Evolutionary conservation across 2,888 invertebrate genomes (phyloP), one percentile per base, ranked within the genome.

Genomic region (Limnephilus marmoratus): DNA sequence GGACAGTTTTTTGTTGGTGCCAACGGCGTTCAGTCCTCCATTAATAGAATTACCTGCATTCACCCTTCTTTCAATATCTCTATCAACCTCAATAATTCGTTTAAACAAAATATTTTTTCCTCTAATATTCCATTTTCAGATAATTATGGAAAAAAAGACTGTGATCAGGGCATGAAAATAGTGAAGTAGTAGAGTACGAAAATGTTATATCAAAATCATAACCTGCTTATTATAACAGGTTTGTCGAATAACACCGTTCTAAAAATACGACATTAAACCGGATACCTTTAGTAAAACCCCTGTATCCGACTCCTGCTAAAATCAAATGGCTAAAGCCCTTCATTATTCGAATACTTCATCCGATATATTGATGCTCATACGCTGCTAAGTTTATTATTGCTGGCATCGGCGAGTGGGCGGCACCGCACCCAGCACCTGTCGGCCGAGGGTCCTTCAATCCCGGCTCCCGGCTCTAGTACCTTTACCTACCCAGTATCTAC

Each of bases 371-470:
- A 68, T 68, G 68, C 68, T 68, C 68, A 24, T n/a, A 24, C 24
- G 68, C 68, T 80, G 81, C 24, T 80, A 81, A 89, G 41, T 89
- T 81, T 81, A 89, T 89, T 89, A 89, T 89, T 89, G 81, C 89
- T 89, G 89, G 80, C n/a, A 37, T 68, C 24, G 68, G n/a, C 24
- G 9, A 68, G 24, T 68, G 53, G 5, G 18, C 53, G 53, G 53
- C 24, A 15, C n/a, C 24, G 68, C 68, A 24, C 11, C 68, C 68
- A 7, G 68, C 68, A 68, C 68, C 68, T 68, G 68, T 24, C 68
- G 68, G 24, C 24, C 68, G 68, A 68, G 68, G 68, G 68, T n/a
- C 68, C 68, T 68, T 68, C 68, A 68, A 24, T n/a, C n/a, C 68
- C 68, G 24, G 68, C n/a, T 4, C 41, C 41, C 18, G 53, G 53